These are phyloP conservation scores for Scrobipalpa costella DNA, from an alignment of 2,888 invertebrate genomes.

Conservation along the genomic window DNA sequence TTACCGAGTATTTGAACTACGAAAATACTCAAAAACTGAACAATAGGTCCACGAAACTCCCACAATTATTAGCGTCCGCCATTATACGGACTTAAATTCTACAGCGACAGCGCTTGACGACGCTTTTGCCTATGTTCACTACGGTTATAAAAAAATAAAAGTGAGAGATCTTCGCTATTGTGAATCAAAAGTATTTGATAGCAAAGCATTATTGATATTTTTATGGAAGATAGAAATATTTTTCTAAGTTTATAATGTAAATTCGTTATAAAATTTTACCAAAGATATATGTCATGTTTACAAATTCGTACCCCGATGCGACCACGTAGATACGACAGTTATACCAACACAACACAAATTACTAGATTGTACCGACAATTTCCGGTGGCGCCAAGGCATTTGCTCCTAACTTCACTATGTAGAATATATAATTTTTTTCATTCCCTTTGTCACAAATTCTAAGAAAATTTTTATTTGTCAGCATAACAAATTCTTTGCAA, in stretches of 20 bases:
- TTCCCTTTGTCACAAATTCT: too few species aligned
- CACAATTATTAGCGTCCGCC: constrained; percentile 81
- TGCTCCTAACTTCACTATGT: constrained; percentile 51
- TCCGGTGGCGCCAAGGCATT: constrained; percentile 73
- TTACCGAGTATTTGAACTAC: constrained; percentile 59
- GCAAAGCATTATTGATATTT: constrained; percentile 6
- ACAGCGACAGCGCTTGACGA: constrained; percentile 66
- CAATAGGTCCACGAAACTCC: constrained; percentile 80
- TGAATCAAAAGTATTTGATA: neutral
- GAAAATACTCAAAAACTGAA: constrained; percentile 71
- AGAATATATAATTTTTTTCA: neutral
- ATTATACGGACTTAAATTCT: constrained; percentile 78
- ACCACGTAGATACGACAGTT: constrained; percentile 76
- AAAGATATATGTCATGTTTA: constrained; percentile 66
- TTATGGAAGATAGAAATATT: neutral
- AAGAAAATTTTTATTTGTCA: too few species aligned
- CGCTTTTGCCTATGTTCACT: constrained; percentile 80
- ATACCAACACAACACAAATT: constrained; percentile 55
- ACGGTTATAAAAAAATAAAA: constrained; percentile 67
- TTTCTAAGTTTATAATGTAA: neutral
- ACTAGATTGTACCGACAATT: constrained; percentile 47
- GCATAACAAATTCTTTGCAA: neutral
- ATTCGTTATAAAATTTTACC: neutral
- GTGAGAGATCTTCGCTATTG: constrained; percentile 36
- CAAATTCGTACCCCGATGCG: constrained; percentile 69